Conservation (phyloP, 2,888 invertebrate genomes). For the Xylocampa areola region DNA sequence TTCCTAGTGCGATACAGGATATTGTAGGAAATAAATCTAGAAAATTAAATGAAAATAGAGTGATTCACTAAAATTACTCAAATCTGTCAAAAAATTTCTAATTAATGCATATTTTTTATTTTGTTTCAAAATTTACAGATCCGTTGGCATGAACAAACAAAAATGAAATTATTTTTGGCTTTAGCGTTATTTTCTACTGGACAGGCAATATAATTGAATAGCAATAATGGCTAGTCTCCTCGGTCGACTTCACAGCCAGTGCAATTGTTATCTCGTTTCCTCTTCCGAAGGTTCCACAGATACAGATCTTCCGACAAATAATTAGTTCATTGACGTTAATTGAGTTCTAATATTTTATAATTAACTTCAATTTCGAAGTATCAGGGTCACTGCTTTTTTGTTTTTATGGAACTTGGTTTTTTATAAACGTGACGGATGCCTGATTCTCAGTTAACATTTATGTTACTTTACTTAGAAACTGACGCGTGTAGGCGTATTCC, state of each 20-base stretch:
- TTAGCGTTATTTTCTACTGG: constrained; percentile 32
- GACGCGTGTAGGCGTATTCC: neutral
- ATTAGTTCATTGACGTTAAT: constrained; percentile 49
- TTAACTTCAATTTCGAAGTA: constrained; percentile 33
- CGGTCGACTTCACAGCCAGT: constrained; percentile 43
- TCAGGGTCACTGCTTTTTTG: constrained; percentile 22
- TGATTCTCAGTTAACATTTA: neutral
- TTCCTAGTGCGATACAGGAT: too few species aligned
- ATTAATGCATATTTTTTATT: too few species aligned
- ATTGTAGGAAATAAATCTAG: too few species aligned
- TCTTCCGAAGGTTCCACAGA: constrained; percentile 53
- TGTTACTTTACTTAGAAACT: neutral
- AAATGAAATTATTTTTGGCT: constrained; percentile 26
- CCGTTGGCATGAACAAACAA: constrained; percentile 11
- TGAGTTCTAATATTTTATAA: constrained; percentile 50
- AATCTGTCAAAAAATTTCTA: too few species aligned
- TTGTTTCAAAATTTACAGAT: too few species aligned
- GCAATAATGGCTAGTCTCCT: constrained; percentile 3
- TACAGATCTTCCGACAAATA: constrained; percentile 54
- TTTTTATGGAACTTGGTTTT: neutral
- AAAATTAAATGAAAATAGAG: too few species aligned
- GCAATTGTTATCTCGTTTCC: constrained; percentile 54
- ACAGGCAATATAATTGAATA: constrained; percentile 14
- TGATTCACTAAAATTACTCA: too few species aligned
- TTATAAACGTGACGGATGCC: neutral